Conservation (phyloP, 2,888 invertebrate species). For the Hypselothyrea guttata region DNA sequence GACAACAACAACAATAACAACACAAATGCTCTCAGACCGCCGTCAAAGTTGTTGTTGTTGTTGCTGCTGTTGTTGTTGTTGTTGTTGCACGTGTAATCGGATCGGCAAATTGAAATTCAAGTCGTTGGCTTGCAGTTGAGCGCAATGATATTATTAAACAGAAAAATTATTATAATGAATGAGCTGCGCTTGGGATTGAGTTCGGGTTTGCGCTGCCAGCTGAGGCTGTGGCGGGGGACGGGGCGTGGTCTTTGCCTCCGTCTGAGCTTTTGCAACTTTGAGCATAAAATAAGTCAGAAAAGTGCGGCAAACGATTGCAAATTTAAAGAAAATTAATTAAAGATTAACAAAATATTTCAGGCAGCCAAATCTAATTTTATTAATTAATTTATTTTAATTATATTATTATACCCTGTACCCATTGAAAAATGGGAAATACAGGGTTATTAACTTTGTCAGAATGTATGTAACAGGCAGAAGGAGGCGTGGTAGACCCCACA, state of each 20-base stretch:
- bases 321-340: neutral
- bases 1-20: constrained; percentile 24
- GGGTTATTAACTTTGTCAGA: too few relatives aligned
- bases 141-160: constrained; percentile 74
- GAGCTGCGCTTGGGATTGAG: constrained; percentile 48
- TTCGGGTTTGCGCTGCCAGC: constrained; percentile 19
- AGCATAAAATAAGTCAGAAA: neutral
- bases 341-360: too few relatives aligned
- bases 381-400: too few relatives aligned
- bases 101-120: constrained; percentile 75
- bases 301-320: neutral
- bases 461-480: too few relatives aligned
- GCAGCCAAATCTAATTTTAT: too few relatives aligned
- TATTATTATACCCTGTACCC: too few relatives aligned
- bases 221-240: too few relatives aligned
- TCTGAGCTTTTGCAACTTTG: constrained; percentile 7
- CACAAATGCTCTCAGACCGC: constrained; percentile 44
- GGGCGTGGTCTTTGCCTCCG: constrained; percentile 5
- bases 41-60: constrained; percentile 17
- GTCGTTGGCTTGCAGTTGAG: constrained; percentile 72
- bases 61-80: constrained; percentile 26
- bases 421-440: too few relatives aligned
- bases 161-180: constrained; percentile 75
- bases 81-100: constrained; percentile 73
- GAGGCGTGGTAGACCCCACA: too few relatives aligned